Conservation (phyloP, 2,113 vertebrate species). For the Pheucticus melanocephalus region DNA sequence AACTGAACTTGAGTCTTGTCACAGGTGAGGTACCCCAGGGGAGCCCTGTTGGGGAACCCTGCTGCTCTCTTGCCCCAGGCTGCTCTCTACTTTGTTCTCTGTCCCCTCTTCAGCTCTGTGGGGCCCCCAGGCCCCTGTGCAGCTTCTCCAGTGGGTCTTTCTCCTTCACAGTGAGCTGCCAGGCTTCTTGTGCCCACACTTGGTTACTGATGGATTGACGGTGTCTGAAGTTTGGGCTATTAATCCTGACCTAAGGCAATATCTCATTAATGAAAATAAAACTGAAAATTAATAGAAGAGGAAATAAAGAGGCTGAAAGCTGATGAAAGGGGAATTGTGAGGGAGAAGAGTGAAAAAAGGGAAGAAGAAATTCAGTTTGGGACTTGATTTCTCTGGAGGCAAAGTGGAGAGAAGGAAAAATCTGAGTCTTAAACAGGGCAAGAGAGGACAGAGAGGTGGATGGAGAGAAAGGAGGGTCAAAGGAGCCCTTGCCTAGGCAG, state of each 20-base stretch:
- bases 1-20: not conserved
- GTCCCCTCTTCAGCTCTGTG: not conserved
- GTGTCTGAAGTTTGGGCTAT: not conserved
- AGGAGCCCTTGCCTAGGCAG: not conserved
- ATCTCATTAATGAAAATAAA: not conserved
- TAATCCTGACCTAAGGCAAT: not conserved
- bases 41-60: not conserved
- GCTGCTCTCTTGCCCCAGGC: not conserved
- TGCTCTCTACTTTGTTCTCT: not conserved
- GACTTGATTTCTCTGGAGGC: not conserved
- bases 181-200: rapidly evolving
- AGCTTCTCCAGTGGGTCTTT: not conserved
- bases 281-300: not conserved
- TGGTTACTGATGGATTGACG: not conserved
- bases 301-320: not conserved
- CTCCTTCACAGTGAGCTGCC: not conserved
- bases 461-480: not conserved
- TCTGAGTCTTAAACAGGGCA: not conserved
- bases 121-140: not conserved
- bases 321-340: not conserved
- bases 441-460: not conserved
- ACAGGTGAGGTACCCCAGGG: too few species aligned
- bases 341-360: not conserved
- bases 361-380: not conserved
- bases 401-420: not conserved